A percentile compares a stretch with the other conserved stretches of the same genome.
Evolutionary conservation across 2,888 invertebrate genomes (phyloP).

Genomic region (Fragum fragum): DNA sequence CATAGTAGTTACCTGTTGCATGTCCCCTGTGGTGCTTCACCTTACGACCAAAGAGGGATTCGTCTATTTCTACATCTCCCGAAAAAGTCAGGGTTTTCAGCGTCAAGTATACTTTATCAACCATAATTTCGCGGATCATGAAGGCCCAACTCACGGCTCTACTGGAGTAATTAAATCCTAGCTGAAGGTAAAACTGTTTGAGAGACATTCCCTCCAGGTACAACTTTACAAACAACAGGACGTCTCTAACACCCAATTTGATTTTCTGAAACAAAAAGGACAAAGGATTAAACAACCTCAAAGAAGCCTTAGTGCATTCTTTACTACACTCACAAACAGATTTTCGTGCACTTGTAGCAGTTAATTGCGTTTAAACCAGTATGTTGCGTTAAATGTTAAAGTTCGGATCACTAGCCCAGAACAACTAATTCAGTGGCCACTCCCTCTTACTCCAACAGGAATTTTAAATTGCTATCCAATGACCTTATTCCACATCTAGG

Average conservation of each 20-base stretch:
- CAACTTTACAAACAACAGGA: not conserved
- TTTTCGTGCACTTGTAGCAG: too few species aligned
- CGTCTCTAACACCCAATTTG: not conserved
- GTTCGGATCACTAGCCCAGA: too few species aligned
- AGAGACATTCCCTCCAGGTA: slow-evolving; percentile 1
- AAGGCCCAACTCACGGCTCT: not conserved
- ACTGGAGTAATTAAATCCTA: not conserved
- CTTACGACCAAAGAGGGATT: not conserved
- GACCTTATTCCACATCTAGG: too few species aligned
- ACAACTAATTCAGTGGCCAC: too few species aligned
- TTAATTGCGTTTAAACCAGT: too few species aligned
- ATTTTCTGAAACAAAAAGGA: not conserved
- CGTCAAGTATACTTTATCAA: not conserved
- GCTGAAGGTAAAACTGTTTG: not conserved
- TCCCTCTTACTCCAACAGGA: too few species aligned
- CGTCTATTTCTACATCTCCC: slow-evolving; percentile 15
- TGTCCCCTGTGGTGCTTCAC: not conserved
- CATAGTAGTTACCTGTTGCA: not conserved
- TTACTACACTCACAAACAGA: too few species aligned
- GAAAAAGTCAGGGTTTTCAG: not conserved
- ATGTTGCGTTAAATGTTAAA: too few species aligned
- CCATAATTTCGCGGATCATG: not conserved
- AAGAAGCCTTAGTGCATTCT: too few species aligned
- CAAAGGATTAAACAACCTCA: too few species aligned
- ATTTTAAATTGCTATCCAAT: too few species aligned